Base-by-base conservation (phyloP, 2,797 vertebrate genomes). In the Notolabrus celidotus region DNA sequence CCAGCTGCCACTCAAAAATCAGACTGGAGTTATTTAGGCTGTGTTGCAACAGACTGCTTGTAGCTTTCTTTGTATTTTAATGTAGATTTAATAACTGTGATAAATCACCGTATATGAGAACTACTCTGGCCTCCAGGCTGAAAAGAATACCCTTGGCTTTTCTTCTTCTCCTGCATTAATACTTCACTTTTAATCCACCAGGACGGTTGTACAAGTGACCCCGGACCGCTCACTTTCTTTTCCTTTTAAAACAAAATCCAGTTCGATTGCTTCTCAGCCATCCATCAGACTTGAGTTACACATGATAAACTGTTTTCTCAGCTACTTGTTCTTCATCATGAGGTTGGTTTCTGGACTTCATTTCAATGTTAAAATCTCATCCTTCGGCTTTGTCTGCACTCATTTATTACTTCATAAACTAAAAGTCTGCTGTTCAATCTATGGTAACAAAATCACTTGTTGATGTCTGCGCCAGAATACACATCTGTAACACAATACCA, bases 401-500 rank as follows among this genome's bases (percentile, higher is more conserved):
- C 7, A 4, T 41, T 54, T 60, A 47, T 51, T 51, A 3, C 43
- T 45, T 54, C 20, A 47, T 9, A 61, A 51, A 67, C 42, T n/a
- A 36, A 52, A 51, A 19, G 33, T 36, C 47, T 71, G 29, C 4
- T 34, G 34, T 38, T 22, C 41, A 14, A 58, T 52, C n/a, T 22
- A 1, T 54, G 43, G 17, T 39, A 47, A 50, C 71, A 34, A 43
- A 60, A 70, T 33, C 47, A 12, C 0, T 49, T 1, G 7, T 49
- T 55, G 0, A 20, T 23, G 34, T 47, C 17, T 9, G 11, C 20
- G 43, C 65, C 72, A 76, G 51, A 55, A 27, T 6, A 38, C 41
- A 66, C 74, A 69, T 62, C 31, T 60, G 67, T 33, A 57, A 16
- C 5, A 50, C 27, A 57, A 66, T 5, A 62, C 53, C 29, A 15